phyloP scores from a whole-genome alignment of 2,888 invertebrate genomes.

The Parascotia fuliginaria region DNA sequence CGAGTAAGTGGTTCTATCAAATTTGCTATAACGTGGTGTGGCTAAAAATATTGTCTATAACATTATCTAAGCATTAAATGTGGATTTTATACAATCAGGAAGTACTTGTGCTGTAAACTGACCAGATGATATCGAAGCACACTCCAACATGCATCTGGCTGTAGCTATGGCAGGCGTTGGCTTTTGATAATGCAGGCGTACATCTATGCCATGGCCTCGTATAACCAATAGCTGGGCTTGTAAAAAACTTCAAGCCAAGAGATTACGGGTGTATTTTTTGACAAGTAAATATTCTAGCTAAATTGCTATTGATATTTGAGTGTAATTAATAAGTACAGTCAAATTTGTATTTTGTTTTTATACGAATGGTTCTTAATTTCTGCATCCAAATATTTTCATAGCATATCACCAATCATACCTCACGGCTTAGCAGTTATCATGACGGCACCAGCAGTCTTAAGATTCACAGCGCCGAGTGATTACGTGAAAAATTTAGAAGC shows the following conservation, averaged over 20 bases:
- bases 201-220: conserved; percentile 97
- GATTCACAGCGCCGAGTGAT: conserved; percentile 92
- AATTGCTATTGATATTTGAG: too few species aligned
- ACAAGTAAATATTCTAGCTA: too few species aligned
- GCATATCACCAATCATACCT: conserved; percentile 91
- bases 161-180: conserved; percentile 97
- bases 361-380: too few species aligned
- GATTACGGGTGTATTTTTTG: conserved; percentile 68
- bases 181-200: conserved; percentile 97
- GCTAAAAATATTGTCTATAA: too few species aligned
- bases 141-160: conserved; percentile 95
- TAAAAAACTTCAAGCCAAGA: conserved; percentile 87
- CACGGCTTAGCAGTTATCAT: conserved; percentile 96
- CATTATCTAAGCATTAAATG: background rate
- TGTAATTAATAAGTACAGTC: too few species aligned
- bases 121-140: conserved; percentile 92
- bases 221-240: conserved; percentile 95
- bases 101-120: conserved; percentile 92
- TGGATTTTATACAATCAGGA: conserved; percentile 75
- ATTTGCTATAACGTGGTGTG: too few species aligned
- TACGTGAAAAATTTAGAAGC: conserved; percentile 95
- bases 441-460: conserved; percentile 95
- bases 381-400: too few species aligned
- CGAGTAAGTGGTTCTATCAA: conserved; percentile 63
- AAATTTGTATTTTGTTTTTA: too few species aligned